Evolutionary conservation across 2,888 invertebrate genomes (phyloP), one percentile per base, ranked within the genome.

Genomic region (Byasa hedistus): DNA sequence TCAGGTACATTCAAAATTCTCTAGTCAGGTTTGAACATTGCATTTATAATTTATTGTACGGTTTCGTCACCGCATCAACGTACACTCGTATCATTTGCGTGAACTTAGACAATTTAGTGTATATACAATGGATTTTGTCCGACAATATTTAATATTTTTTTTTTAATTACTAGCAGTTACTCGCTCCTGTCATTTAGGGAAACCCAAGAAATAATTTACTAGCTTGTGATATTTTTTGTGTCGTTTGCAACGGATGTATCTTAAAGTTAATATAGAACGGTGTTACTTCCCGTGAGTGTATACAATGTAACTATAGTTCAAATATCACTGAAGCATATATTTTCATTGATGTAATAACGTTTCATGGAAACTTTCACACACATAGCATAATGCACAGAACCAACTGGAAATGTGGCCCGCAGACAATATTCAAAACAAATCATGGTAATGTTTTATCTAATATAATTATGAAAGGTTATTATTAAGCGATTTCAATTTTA

Each of bases 41-140:
- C 91, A 91, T 91, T 91, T 91, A 91, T 91, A 89, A 90, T 85
- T 91, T 88, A 89, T 87, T 84, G 72, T 69, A 61, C 66, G 65
- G 64, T 58, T 51, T 70, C 70, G 66, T 64, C 55, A 32, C 68
- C 62, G 52, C 48, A 51, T 69, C 51, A 51, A 69, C 24, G 55
- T 66, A 63, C 76, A 27, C 78, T 82, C 79, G 84, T 87, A 89
- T 87, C 91, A 86, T 89, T 91, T 87, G 90, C 85, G 82, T 82
- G 78, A 84, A 83, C 44, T 51, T 79, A 83, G 79, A 79, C 77
- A 76, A 75, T 76, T 76, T 73, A 80, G 75, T 81, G 76, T 78
- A 80, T 75, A 80, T 63, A 63, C 65, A 65, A 62, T 68, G 66
- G 66, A 61, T 62, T 61, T 70, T 63, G 62, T 69, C 66, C 65